Conservation (phyloP, 2,888 invertebrate genomes). For the Nomada lathburiana region DNA sequence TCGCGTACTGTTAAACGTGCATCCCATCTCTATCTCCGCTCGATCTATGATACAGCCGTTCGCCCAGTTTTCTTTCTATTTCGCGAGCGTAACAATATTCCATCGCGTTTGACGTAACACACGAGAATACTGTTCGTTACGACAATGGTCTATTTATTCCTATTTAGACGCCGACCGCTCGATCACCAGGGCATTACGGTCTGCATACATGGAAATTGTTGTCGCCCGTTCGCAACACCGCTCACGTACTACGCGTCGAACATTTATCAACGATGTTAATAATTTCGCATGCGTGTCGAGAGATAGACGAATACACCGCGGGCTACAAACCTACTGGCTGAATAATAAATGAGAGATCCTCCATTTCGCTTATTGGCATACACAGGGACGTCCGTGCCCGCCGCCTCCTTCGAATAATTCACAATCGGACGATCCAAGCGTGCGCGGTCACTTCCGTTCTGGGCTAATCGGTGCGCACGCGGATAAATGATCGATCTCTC, state of each 20-base stretch:
- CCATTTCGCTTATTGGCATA: constrained; percentile 50
- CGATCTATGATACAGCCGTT: too few relatives aligned
- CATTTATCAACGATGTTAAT: constrained; percentile 63
- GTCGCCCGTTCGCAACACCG: constrained; percentile 10
- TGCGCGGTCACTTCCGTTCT: constrained; percentile 38
- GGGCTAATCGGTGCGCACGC: constrained; percentile 43
- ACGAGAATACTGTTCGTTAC: constrained; percentile 52
- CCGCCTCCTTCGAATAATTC: constrained; percentile 57
- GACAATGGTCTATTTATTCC: constrained; percentile 55
- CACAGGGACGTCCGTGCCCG: not conserved
- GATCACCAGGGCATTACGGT: constrained; percentile 23
- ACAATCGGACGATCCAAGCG: constrained; percentile 8
- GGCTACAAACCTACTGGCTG: constrained; percentile 55
- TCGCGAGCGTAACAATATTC: constrained; percentile 34
- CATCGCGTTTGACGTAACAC: constrained; percentile 46
- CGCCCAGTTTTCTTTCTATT: too few relatives aligned
- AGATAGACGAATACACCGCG: constrained; percentile 46
- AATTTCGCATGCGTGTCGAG: constrained; percentile 58
- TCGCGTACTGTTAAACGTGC: too few relatives aligned
- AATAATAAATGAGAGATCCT: constrained; percentile 64
- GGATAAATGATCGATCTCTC: constrained; percentile 47
- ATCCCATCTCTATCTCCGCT: too few relatives aligned
- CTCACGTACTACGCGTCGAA: constrained; percentile 46
- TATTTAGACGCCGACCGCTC: constrained; percentile 48
- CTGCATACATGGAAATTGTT: constrained; percentile 48